Conservation (phyloP, 2,888 invertebrate species). For the Archips crataeganus region DNA sequence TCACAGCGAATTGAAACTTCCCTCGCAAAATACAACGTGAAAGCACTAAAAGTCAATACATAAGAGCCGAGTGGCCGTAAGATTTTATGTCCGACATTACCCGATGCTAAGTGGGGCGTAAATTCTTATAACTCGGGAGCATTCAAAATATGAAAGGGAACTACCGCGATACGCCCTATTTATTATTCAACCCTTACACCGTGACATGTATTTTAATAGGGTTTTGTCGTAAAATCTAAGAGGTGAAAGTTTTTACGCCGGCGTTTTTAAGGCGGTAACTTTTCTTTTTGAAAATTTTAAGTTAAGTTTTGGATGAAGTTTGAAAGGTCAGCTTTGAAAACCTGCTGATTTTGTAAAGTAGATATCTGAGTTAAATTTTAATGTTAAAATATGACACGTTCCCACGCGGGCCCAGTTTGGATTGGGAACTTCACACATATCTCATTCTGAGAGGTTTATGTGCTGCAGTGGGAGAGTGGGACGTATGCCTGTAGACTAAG, state of each 20-base stretch:
- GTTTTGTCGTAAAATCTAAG: conserved; percentile 33
- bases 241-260: conserved; percentile 12
- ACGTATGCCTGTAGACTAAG: too few species aligned
- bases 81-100: conserved; percentile 82
- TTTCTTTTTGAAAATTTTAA: not conserved
- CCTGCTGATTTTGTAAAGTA: not conserved
- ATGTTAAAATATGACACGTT: not conserved
- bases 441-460: too few species aligned
- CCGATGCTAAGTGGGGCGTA: conserved; percentile 79
- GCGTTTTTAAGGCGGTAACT: not conserved
- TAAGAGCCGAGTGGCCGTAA: conserved; percentile 80
- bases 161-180: conserved; percentile 37
- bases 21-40: conserved; percentile 53
- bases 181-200: conserved; percentile 37
- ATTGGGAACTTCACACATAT: too few species aligned
- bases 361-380: not conserved
- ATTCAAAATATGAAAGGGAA: conserved; percentile 80
- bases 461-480: too few species aligned
- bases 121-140: conserved; percentile 84
- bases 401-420: too few species aligned
- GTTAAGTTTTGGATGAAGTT: not conserved
- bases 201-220: conserved; percentile 40
- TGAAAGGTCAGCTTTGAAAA: not conserved
- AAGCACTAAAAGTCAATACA: conserved; percentile 77
- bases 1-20: conserved; percentile 55